Evolutionary conservation across 2,888 invertebrate genomes (phyloP).

Genomic region (Polyommatus icarus): DNA sequence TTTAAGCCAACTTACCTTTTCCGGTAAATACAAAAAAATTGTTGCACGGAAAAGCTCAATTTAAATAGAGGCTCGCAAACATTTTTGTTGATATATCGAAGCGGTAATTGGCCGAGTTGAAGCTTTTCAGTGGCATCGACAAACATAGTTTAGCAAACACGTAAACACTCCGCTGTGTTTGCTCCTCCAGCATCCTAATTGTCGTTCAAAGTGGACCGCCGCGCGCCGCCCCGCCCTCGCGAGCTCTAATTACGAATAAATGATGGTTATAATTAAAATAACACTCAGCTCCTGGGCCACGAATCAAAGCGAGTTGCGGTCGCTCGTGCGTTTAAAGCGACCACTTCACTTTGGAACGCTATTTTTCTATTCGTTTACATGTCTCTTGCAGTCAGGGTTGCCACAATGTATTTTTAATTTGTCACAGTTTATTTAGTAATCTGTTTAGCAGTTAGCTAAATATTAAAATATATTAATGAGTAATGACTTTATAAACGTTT

Average conservation of each 20-base stretch:
- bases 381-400: conserved; percentile 44
- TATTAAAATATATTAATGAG: neutral
- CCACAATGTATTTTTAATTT: conserved; percentile 32
- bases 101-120: conserved; percentile 53
- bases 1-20: conserved; percentile 12
- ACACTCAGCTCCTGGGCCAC: conserved; percentile 60
- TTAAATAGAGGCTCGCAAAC: conserved; percentile 26
- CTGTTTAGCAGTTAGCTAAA: neutral
- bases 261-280: conserved; percentile 80
- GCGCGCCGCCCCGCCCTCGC: conserved; percentile 48
- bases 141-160: conserved; percentile 58
- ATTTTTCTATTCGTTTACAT: conserved; percentile 53
- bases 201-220: conserved; percentile 64
- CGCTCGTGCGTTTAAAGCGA: conserved; percentile 61
- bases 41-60: conserved; percentile 45
- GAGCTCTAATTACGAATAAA: conserved; percentile 76
- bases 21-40: conserved; percentile 13
- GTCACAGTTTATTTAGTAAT: neutral
- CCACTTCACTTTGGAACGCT: conserved; percentile 61
- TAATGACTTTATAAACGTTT: neutral
- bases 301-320: conserved; percentile 67
- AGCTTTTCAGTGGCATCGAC: conserved; percentile 58
- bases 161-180: conserved; percentile 50
- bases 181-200: conserved; percentile 69
- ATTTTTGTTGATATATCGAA: conserved; percentile 34